These are phyloP conservation scores for Hypothenemus hampei DNA, from an alignment of 1,140 invertebrate genomes.

Conservation along the genomic window DNA sequence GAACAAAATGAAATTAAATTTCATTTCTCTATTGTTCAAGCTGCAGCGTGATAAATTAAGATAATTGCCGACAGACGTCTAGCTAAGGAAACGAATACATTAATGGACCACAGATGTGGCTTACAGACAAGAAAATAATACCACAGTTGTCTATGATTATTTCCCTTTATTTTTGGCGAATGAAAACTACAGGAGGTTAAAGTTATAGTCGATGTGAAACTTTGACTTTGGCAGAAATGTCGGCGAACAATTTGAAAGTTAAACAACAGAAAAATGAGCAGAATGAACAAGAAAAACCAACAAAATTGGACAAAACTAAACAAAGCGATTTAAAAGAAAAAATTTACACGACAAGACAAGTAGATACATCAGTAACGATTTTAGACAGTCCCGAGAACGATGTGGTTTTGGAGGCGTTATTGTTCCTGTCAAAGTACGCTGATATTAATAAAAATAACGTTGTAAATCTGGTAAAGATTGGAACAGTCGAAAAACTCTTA, in stretches of 20 bases:
- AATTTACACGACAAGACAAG: slow-evolving; percentile 30
- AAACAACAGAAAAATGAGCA: background rate
- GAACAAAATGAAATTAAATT: slow-evolving; percentile 15
- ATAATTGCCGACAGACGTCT: slow-evolving; percentile 10
- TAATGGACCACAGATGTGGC: slow-evolving; percentile 18
- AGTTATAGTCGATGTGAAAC: too few relatives aligned
- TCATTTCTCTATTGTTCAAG: slow-evolving; percentile 21
- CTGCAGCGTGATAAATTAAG: slow-evolving; percentile 20
- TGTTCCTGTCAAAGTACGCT: slow-evolving; percentile 36
- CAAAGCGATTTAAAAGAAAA: slow-evolving; percentile 33
- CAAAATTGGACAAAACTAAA: slow-evolving; percentile 25
- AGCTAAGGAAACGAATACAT: slow-evolving; percentile 19
- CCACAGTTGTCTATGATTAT: slow-evolving; percentile 15
- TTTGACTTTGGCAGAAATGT: too few relatives aligned
- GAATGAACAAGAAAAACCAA: slow-evolving; percentile 3
- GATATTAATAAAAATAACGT: slow-evolving; percentile 32
- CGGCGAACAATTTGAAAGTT: background rate
- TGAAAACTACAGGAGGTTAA: too few relatives aligned
- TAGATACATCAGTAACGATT: slow-evolving; percentile 37
- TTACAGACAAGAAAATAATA: slow-evolving; percentile 5
- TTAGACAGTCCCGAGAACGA: slow-evolving; percentile 33
- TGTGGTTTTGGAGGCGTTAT: slow-evolving; percentile 33
- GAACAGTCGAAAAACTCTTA: slow-evolving; percentile 31
- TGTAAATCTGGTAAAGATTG: slow-evolving; percentile 23
- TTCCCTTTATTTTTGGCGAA: too few relatives aligned